Evolutionary conservation across 2,797 vertebrate genomes (phyloP).

Genomic region (Halcyon badia): DNA sequence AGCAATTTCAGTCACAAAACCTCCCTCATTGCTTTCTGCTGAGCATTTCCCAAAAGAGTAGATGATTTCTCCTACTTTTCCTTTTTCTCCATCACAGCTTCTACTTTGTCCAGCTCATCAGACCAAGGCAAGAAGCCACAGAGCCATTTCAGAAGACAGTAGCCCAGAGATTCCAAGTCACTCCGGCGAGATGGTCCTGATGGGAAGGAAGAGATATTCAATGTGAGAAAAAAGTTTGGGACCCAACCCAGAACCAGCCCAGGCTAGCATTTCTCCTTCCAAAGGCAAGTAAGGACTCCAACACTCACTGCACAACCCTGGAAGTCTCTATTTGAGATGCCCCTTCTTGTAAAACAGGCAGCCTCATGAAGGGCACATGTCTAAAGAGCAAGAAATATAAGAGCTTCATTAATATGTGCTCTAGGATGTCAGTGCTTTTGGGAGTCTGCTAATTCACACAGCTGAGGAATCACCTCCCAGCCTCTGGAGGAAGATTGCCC

Average conservation of each 20-base stretch:
- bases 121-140: slow-evolving; percentile 90
- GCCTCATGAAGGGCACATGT: not conserved
- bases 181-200: slow-evolving; percentile 92
- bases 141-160: slow-evolving; percentile 92
- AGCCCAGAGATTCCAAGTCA: slow-evolving; percentile 93
- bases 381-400: not conserved
- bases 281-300: not conserved
- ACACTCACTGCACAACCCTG: not conserved
- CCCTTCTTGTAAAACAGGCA: not conserved
- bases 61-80: slow-evolving; percentile 77
- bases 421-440: not conserved
- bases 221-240: not conserved
- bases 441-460: not conserved
- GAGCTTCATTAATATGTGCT: not conserved
- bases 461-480: not conserved
- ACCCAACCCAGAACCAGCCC: not conserved
- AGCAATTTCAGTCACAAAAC: not conserved
- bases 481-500: not conserved
- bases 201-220: not conserved
- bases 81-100: slow-evolving; percentile 84
- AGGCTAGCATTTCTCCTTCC: not conserved
- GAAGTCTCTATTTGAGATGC: not conserved
- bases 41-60: not conserved
- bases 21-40: not conserved
- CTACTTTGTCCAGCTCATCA: slow-evolving; percentile 63